These are phyloP conservation scores for Mustela lutreola DNA, from an alignment of 2,113 vertebrate species.

Conservation along the genomic window DNA sequence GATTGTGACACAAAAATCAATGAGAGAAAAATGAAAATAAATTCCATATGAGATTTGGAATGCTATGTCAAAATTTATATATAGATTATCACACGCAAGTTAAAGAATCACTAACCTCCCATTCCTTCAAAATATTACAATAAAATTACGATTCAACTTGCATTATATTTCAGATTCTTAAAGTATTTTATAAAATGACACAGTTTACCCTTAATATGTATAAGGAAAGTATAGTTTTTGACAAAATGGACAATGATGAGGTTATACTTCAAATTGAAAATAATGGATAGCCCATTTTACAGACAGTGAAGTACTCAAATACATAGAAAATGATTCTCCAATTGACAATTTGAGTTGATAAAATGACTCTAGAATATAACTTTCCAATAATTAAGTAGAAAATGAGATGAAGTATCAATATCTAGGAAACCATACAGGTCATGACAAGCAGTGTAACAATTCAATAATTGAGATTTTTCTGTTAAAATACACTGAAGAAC, in stretches of 20 bases:
- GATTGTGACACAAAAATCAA: slow-evolving; percentile 54
- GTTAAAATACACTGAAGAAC: not conserved
- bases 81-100: not conserved
- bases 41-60: not conserved
- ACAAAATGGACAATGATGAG: not conserved
- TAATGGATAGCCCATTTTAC: not conserved
- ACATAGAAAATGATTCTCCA: not conserved
- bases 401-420: not conserved
- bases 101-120: not conserved
- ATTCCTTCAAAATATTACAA: slow-evolving; percentile 54
- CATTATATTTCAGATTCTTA: not conserved
- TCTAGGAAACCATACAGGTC: not conserved
- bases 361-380: not conserved
- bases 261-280: not conserved
- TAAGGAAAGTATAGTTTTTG: not conserved
- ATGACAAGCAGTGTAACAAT: not conserved
- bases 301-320: not conserved
- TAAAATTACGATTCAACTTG: not conserved
- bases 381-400: slow-evolving; percentile 5
- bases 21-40: slow-evolving; percentile 9
- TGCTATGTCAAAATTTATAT: slow-evolving; percentile 21
- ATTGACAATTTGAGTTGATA: not conserved
- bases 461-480: not conserved
- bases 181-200: slow-evolving; percentile 6
- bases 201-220: not conserved